Evolutionary conservation across 2,113 vertebrate species (phyloP).

Genomic region (Asarcornis scutulata): DNA sequence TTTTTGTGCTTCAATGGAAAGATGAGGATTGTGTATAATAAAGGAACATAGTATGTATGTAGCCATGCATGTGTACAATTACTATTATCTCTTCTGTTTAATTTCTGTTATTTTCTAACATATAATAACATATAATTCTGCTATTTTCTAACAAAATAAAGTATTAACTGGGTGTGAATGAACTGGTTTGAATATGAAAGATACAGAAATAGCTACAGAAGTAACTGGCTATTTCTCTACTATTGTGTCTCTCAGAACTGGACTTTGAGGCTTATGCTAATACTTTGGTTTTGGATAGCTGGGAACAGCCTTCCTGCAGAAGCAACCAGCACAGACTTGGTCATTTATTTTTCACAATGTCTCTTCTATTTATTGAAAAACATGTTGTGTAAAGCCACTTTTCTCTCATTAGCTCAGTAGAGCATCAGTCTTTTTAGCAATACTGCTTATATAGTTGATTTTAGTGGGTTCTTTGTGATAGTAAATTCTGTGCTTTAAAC

Average conservation of each 20-base stretch:
- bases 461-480: not conserved
- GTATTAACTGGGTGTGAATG: not conserved
- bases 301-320: not conserved
- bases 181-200: not conserved
- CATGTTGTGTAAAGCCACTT: not conserved
- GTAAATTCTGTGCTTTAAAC: not conserved
- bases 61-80: not conserved
- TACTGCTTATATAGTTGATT: not conserved
- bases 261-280: not conserved
- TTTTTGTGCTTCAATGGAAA: not conserved
- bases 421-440: accelerated
- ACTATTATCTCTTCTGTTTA: not conserved
- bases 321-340: not conserved
- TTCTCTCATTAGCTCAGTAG: not conserved
- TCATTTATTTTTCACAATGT: not conserved
- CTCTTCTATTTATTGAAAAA: not conserved
- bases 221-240: not conserved
- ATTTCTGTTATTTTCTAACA: not conserved
- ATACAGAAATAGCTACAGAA: not conserved
- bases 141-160: not conserved
- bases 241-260: not conserved
- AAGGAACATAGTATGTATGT: not conserved
- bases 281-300: not conserved
- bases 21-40: not conserved
- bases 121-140: no score